These are phyloP conservation scores for Lutraria lutraria DNA, from an alignment of 2,888 invertebrate genomes.

Conservation along the genomic window DNA sequence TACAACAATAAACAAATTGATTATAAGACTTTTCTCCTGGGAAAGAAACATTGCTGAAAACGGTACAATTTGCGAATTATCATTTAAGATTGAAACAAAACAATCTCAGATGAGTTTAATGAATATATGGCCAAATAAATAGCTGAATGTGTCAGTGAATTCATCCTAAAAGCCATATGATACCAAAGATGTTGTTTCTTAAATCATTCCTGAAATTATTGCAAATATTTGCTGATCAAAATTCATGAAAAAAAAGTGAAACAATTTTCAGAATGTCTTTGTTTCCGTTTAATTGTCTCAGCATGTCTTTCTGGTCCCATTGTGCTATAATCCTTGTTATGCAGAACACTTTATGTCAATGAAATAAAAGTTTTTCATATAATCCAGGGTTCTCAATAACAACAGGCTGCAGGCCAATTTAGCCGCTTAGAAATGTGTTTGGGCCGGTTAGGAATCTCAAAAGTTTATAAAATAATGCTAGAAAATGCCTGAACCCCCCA, in stretches of 20 bases:
- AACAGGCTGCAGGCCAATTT: too few species aligned
- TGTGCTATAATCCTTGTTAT: too few species aligned
- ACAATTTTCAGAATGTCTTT: neutral
- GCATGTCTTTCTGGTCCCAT: neutral
- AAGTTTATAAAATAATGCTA: too few species aligned
- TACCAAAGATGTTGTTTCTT: neutral
- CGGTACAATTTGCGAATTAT: neutral
- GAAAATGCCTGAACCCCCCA: too few species aligned
- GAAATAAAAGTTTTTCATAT: too few species aligned
- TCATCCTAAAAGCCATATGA: neutral
- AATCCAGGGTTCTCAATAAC: too few species aligned
- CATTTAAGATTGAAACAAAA: constrained; percentile 11
- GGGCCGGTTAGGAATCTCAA: too few species aligned
- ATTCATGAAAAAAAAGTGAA: neutral
- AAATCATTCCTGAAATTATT: constrained; percentile 12
- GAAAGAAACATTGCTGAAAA: neutral
- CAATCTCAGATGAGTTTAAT: neutral
- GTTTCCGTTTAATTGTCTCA: neutral
- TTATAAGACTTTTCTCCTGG: neutral
- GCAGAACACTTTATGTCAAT: too few species aligned
- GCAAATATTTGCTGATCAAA: neutral
- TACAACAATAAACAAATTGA: neutral
- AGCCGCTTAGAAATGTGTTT: too few species aligned
- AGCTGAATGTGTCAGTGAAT: neutral
- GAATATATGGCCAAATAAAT: neutral